Conservation (phyloP, 2,797 vertebrate species). For the Spinus pinus region DNA sequence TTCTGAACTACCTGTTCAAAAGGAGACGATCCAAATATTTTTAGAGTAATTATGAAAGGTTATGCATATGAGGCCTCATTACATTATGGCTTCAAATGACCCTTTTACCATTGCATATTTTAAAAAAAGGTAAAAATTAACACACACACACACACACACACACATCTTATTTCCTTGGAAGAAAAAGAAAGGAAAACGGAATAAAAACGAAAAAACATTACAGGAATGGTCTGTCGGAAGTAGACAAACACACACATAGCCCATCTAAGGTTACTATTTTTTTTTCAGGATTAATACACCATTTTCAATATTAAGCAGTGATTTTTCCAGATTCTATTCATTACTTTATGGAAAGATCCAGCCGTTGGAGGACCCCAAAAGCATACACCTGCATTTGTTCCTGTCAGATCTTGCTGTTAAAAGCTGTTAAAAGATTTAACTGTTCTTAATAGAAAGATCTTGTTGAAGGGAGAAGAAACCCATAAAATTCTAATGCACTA, state of each 20-base stretch:
- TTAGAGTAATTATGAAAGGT: conserved; percentile 48
- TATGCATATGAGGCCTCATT: conserved; percentile 11
- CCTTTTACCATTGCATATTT: conserved; percentile 11
- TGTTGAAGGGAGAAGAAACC: conserved; percentile 40
- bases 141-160: background rate
- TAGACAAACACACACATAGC: background rate
- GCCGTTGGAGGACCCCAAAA: conserved; percentile 10
- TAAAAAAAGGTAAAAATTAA: conserved; percentile 34
- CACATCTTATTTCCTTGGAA: background rate
- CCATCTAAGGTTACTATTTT: background rate
- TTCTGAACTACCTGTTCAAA: conserved; percentile 58
- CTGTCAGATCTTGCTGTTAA: background rate
- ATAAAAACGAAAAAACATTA: conserved; percentile 11
- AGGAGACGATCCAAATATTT: conserved; percentile 37
- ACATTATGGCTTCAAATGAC: background rate
- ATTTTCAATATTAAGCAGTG: background rate
- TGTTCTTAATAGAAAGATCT: conserved; percentile 42
- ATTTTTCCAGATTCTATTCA: background rate
- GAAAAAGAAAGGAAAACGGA: background rate
- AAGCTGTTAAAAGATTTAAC: conserved; percentile 58
- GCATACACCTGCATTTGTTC: conserved; percentile 3
- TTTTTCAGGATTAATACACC: conserved; percentile 25
- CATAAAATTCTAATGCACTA: conserved; percentile 42
- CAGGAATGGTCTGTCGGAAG: background rate
- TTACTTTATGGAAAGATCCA: conserved; percentile 12